Evolutionary conservation across 2,888 invertebrate genomes (phyloP), one percentile per base, ranked within the genome.

Genomic region (Chelonus formosanus): DNA sequence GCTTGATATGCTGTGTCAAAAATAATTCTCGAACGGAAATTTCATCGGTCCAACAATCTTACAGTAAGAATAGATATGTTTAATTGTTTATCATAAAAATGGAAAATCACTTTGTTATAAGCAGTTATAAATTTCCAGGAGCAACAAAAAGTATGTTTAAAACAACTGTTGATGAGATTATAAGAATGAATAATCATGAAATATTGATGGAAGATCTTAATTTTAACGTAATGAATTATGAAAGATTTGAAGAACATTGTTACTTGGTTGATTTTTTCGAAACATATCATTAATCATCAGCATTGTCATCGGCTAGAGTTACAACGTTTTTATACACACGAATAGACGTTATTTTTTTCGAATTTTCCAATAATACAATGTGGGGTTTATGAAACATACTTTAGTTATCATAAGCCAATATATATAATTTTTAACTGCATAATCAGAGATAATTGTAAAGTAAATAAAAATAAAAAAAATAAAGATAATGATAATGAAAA

Each of bases 261-360:
- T 61, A 61, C 61, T 10, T 56, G 4, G 44, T 43, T 10, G n/a
- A 56, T 10, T 48, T 55, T 61, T 5, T 65, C 2, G 36, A 55
- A 36, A 4, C 3, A 4, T 57, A 44, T 34, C 8, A 61, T 6
- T 56, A 61, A 35, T n/a, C 10, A 8, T 40, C 50, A 1, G 43
- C 48, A 44, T 36, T 65, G 43, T 50, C 55, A 8, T 8, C n/a
- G 32, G n/a, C 47, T 7, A n/a, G 20, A 32, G 8, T 56, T 34
- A 65, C 61, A 44, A 65, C 65, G 3, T 50, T 50, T 56, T 65
- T 56, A 5, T 56, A 61, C 6, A 65, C 65, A 8, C 60, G 60
- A 60, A 65, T 65, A 1, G 50, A 65, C 43, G 65, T 65, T 7
- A 55, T 65, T 34, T 60, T n/a, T 60, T 48, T n/a, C 47, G 5